Evolutionary conservation across 1,140 invertebrate genomes (phyloP).

Genomic region (Luehdorfia chinensis): DNA sequence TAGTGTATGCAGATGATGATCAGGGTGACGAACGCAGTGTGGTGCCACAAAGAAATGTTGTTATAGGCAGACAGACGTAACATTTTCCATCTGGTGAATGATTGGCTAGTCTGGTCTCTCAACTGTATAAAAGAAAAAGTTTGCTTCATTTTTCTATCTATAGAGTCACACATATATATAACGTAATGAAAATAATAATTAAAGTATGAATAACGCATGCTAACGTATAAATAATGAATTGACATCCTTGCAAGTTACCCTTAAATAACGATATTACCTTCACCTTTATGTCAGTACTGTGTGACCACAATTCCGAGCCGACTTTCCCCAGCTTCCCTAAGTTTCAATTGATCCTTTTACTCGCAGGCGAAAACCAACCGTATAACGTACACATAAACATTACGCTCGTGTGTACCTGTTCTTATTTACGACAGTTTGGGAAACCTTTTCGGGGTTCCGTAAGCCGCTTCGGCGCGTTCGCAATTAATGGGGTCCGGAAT

Average conservation of each 20-base stretch:
- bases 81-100: too few species aligned
- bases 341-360: constrained; percentile 43
- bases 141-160: too few species aligned
- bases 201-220: too few species aligned
- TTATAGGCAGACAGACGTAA: too few species aligned
- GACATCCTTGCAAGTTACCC: constrained; percentile 46
- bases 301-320: constrained; percentile 40
- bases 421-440: constrained; percentile 50
- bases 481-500: constrained; percentile 66
- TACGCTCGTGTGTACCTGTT: constrained; percentile 20
- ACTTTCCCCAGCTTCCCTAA: constrained; percentile 27
- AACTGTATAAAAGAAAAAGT: too few species aligned
- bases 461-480: constrained; percentile 61
- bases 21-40: too few species aligned
- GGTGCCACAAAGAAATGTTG: too few species aligned
- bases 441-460: constrained; percentile 57
- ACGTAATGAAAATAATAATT: too few species aligned
- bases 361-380: constrained; percentile 25
- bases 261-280: constrained; percentile 45
- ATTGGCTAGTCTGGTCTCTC: too few species aligned
- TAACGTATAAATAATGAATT: constrained; percentile 36
- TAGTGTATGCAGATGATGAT: too few species aligned
- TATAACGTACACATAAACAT: constrained; percentile 25
- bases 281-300: constrained; percentile 37
- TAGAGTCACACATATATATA: too few species aligned